Evolutionary conservation across 2,797 vertebrate genomes (phyloP).

Genomic region (Pseudocheirus occidentalis): DNA sequence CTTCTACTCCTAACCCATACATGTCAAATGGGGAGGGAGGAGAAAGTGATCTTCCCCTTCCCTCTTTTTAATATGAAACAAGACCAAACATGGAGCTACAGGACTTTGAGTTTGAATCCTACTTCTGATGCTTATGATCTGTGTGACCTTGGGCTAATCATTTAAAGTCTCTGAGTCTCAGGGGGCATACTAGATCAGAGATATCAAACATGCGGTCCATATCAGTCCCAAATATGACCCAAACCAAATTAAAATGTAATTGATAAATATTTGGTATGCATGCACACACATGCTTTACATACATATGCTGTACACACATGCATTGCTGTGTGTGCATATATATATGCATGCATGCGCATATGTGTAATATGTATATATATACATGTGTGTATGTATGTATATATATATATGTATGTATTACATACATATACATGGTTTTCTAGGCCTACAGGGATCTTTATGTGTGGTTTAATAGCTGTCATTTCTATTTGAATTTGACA

Average conservation of each 20-base stretch:
- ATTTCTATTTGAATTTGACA: too few species aligned
- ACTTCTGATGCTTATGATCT: background rate
- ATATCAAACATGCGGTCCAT: background rate
- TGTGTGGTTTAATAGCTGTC: too few species aligned
- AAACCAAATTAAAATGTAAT: background rate
- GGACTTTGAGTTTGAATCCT: background rate
- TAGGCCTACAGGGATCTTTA: too few species aligned
- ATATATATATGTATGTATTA: too few species aligned
- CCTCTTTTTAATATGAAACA: background rate
- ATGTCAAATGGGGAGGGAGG: background rate
- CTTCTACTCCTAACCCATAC: background rate
- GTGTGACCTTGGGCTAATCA: background rate
- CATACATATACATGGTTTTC: too few species aligned
- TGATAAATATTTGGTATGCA: background rate
- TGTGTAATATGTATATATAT: too few species aligned
- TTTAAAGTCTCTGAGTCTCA: background rate
- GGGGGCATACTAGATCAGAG: background rate
- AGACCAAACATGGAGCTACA: background rate
- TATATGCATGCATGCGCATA: too few species aligned
- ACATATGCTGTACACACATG: too few species aligned
- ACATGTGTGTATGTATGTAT: too few species aligned
- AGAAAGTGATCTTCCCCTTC: background rate
- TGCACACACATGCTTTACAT: too few species aligned
- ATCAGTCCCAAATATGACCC: background rate
- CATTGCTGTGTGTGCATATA: too few species aligned